phyloP scores from a whole-genome alignment of 2,113 vertebrate genomes.

The Tiliqua scincoides region DNA sequence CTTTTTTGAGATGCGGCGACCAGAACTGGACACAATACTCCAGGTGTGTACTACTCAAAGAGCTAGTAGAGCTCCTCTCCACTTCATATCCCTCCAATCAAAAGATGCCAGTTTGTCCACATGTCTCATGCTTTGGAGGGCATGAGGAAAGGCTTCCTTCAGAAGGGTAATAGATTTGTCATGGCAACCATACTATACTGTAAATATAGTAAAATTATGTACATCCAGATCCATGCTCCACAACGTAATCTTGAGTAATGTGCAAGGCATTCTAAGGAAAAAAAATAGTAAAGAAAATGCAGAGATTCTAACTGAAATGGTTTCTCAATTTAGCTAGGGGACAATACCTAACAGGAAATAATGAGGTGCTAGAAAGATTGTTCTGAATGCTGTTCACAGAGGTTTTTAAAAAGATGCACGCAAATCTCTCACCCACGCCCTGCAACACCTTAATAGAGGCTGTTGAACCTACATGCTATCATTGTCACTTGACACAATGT shows the following conservation, averaged over 20 bases:
- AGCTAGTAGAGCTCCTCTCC: no score
- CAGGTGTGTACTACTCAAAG: no score
- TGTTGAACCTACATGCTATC: slow-evolving; percentile 5
- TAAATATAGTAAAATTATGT: no score
- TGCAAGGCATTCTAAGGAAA: background rate
- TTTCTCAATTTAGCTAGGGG: background rate
- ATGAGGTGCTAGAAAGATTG: background rate
- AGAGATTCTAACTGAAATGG: background rate
- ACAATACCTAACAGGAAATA: background rate
- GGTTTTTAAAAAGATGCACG: background rate
- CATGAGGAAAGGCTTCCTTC: no score
- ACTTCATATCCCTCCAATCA: no score
- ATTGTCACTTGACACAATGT: background rate
- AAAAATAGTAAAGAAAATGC: no score
- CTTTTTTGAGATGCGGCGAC: no score
- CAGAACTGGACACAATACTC: no score
- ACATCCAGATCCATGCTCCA: background rate
- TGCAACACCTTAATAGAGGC: background rate
- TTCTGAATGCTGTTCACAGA: background rate
- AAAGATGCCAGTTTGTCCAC: no score
- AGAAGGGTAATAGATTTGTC: no score
- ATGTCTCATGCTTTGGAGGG: no score
- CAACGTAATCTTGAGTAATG: background rate
- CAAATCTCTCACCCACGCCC: background rate
- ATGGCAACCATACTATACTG: no score